A percentile compares a stretch with the other conserved stretches of the same genome.
phyloP scores from a whole-genome alignment of 2,797 vertebrate genomes.

The Diplodus puntazzo region DNA sequence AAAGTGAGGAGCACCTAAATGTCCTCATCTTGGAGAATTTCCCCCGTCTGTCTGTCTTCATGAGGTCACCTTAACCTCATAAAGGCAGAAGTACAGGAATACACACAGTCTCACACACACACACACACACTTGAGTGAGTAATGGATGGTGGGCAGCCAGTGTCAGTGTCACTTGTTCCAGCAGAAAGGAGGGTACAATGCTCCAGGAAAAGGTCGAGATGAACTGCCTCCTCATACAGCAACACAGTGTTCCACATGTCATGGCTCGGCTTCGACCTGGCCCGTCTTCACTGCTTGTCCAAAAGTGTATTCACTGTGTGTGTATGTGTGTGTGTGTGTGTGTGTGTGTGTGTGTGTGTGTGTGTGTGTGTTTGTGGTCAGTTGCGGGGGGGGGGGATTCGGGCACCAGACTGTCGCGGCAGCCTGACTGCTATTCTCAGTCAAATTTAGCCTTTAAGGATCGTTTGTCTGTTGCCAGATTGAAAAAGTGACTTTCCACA shows the following conservation, averaged over 20 bases:
- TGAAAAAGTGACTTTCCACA: slow-evolving; percentile 48
- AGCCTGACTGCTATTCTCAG: slow-evolving; percentile 40
- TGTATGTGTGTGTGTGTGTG: not conserved
- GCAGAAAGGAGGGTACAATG: slow-evolving; percentile 21
- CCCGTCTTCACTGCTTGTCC: slow-evolving; percentile 28
- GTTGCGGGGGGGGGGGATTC: not conserved
- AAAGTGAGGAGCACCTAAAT: not conserved
- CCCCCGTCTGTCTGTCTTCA: slow-evolving; percentile 1
- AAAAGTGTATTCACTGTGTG: slow-evolving; percentile 18
- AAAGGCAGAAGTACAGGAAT: slow-evolving; percentile 15
- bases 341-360: not conserved
- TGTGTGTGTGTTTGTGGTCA: not conserved
- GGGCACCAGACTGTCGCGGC: slow-evolving; percentile 46
- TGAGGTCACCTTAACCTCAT: slow-evolving; percentile 48
- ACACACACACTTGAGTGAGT: slow-evolving; percentile 22
- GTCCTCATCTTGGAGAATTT: slow-evolving; percentile 7
- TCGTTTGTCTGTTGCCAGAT: slow-evolving; percentile 25
- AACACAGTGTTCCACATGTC: slow-evolving; percentile 56
- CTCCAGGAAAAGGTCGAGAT: slow-evolving; percentile 45
- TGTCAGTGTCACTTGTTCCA: slow-evolving; percentile 50
- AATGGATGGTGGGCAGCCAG: slow-evolving; percentile 36
- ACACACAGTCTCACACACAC: slow-evolving; percentile 22
- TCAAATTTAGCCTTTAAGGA: slow-evolving; percentile 35
- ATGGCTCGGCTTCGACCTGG: slow-evolving; percentile 23
- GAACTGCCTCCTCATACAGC: slow-evolving; percentile 35